These are phyloP conservation scores for Cryptus armator DNA, from an alignment of 2,888 invertebrate species.

Conservation along the genomic window DNA sequence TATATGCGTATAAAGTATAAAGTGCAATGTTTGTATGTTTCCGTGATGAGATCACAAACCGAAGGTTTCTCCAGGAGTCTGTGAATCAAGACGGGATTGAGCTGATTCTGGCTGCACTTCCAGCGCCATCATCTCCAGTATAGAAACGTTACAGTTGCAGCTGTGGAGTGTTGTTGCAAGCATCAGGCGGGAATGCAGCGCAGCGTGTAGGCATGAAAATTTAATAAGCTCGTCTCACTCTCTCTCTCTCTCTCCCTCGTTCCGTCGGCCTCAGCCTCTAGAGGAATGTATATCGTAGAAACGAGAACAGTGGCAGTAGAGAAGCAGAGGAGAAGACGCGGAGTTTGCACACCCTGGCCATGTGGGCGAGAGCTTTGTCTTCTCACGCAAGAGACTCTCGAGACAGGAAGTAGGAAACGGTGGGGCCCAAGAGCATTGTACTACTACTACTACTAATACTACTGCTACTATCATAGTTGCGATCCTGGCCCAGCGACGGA, in stretches of 20 bases:
- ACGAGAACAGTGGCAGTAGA: neutral
- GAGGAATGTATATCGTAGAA: conserved; percentile 22
- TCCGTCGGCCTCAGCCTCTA: conserved; percentile 35
- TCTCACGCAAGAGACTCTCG: conserved; percentile 36
- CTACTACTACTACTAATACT: conserved; percentile 10
- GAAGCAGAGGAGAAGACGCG: conserved; percentile 28
- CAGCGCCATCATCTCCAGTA: conserved; percentile 13
- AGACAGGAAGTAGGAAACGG: conserved; percentile 44
- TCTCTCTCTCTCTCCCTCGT: neutral
- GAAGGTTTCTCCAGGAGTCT: neutral
- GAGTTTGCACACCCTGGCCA: conserved; percentile 47
- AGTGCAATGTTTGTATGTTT: neutral
- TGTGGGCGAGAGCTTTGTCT: conserved; percentile 25
- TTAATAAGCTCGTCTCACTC: conserved; percentile 65
- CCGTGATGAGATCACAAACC: conserved; percentile 1
- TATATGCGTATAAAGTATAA: neutral
- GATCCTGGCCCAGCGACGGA: conserved; percentile 2
- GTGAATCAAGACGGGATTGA: conserved; percentile 48
- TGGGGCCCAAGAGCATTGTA: conserved; percentile 48
- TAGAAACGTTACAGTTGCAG: conserved; percentile 1
- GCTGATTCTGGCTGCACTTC: conserved; percentile 6
- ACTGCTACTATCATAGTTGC: neutral
- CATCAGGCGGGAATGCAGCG: conserved; percentile 21
- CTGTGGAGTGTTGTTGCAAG: conserved; percentile 18
- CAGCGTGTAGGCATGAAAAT: conserved; percentile 67